Evolutionary conservation across 2,797 vertebrate genomes (phyloP).

Genomic region (Myotis daubentonii): DNA sequence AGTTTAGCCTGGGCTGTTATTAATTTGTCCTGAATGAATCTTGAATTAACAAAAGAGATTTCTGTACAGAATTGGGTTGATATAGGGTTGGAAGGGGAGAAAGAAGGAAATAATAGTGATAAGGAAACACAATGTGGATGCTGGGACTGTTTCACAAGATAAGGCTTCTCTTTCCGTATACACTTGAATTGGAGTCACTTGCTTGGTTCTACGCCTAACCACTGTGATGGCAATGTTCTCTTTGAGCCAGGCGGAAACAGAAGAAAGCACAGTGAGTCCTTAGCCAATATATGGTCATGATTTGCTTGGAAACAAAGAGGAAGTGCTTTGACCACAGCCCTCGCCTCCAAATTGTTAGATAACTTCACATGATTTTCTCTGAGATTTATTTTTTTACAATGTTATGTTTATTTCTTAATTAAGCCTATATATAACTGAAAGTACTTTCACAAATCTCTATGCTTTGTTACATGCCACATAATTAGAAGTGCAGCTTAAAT

Average conservation of each 20-base stretch:
- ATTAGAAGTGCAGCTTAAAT: constrained; percentile 38
- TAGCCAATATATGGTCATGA: constrained; percentile 17
- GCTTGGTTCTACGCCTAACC: constrained; percentile 24
- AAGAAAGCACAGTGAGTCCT: constrained; percentile 47
- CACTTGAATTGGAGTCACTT: constrained; percentile 80
- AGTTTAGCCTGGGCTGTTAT: constrained; percentile 37
- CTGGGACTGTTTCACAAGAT: constrained; percentile 87
- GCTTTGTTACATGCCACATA: neutral
- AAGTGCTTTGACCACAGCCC: constrained; percentile 35
- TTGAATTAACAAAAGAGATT: constrained; percentile 73
- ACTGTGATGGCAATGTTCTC: neutral
- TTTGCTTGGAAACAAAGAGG: constrained; percentile 58
- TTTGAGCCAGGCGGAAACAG: constrained; percentile 58
- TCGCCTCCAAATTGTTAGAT: neutral
- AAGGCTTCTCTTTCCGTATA: constrained; percentile 84
- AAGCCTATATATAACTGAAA: neutral
- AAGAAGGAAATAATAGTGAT: constrained; percentile 89
- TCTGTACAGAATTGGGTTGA: constrained; percentile 69
- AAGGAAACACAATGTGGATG: constrained; percentile 86
- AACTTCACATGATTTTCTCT: neutral
- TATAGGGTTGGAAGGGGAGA: constrained; percentile 57
- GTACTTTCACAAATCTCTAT: neutral
- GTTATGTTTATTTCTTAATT: constrained; percentile 9
- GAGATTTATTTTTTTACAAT: constrained; percentile 35
- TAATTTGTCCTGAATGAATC: constrained; percentile 68